Conservation (phyloP, 2,888 invertebrate species). For the Eustalomyia histrio region DNA sequence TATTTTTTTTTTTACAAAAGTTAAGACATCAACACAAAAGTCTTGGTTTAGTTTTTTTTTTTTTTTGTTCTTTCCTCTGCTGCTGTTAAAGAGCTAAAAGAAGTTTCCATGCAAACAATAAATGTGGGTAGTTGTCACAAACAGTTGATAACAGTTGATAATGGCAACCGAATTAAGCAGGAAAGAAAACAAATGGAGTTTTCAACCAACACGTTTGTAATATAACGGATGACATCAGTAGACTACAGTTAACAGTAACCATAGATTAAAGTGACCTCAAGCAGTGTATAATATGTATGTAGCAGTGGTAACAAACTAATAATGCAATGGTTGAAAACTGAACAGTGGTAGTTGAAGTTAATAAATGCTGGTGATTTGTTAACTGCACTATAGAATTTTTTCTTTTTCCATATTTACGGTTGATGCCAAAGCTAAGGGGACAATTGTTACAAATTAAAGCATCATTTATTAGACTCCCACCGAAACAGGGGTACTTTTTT, state of each 20-base stretch:
- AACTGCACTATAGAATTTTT: constrained; percentile 58
- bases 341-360: constrained; percentile 40
- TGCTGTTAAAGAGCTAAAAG: constrained; percentile 37
- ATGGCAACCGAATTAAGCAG: constrained; percentile 12
- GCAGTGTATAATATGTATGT: constrained; percentile 10
- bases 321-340: background rate
- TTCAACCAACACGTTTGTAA: constrained; percentile 55
- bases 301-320: constrained; percentile 9
- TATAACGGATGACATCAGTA: constrained; percentile 36
- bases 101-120: constrained; percentile 49
- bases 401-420: constrained; percentile 2
- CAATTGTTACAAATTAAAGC: constrained; percentile 64
- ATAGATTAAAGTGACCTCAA: constrained; percentile 14
- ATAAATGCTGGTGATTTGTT: constrained; percentile 66
- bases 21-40: constrained; percentile 51
- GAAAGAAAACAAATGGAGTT: constrained; percentile 52
- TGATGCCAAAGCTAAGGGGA: constrained; percentile 48
- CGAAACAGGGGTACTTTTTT: constrained; percentile 16
- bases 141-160: constrained; percentile 59
- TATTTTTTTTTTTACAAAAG: constrained; percentile 49
- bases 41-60: constrained; percentile 21
- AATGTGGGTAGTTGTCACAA: constrained; percentile 64
- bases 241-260: constrained; percentile 15
- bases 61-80: background rate
- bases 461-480: constrained; percentile 53